phyloP scores from a whole-genome alignment of 2,888 invertebrate genomes.

The Agonum fuliginosum region DNA sequence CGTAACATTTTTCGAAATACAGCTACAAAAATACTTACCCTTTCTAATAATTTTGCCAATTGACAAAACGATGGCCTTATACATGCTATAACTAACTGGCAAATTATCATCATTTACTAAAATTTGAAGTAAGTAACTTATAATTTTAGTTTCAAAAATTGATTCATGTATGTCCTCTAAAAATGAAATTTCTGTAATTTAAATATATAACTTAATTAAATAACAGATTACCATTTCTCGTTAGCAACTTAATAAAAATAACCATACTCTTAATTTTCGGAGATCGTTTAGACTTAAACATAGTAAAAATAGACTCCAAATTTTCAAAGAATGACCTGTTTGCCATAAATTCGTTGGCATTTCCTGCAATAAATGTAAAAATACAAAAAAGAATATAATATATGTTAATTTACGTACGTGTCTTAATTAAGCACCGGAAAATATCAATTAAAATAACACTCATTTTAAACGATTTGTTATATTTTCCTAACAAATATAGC shows the following conservation, averaged over 20 bases:
- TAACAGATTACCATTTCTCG: slow-evolving; percentile 36
- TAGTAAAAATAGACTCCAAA: slow-evolving; percentile 54
- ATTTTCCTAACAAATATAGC: slow-evolving; percentile 53
- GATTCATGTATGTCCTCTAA: slow-evolving; percentile 54
- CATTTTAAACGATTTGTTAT: slow-evolving; percentile 52
- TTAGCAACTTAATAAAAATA: slow-evolving; percentile 47
- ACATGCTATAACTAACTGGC: slow-evolving; percentile 46
- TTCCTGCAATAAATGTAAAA: slow-evolving; percentile 18
- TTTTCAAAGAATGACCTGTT: slow-evolving; percentile 49
- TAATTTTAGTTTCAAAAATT: slow-evolving; percentile 52
- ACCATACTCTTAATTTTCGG: slow-evolving; percentile 53
- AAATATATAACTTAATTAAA: not conserved
- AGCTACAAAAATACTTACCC: too few species aligned
- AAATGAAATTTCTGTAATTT: not conserved
- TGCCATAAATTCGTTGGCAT: slow-evolving; percentile 50
- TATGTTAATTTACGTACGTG: slow-evolving; percentile 26
- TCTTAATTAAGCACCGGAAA: slow-evolving; percentile 51
- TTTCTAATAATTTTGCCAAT: slow-evolving; percentile 52
- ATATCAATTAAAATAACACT: slow-evolving; percentile 53
- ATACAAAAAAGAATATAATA: slow-evolving; percentile 14
- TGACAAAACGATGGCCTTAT: slow-evolving; percentile 44
- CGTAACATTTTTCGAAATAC: too few species aligned
- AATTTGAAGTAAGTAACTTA: slow-evolving; percentile 46
- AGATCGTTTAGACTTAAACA: slow-evolving; percentile 45
- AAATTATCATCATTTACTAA: slow-evolving; percentile 53